Evolutionary conservation across 2,113 vertebrate species (phyloP).

Genomic region (Eurystomus gularis): DNA sequence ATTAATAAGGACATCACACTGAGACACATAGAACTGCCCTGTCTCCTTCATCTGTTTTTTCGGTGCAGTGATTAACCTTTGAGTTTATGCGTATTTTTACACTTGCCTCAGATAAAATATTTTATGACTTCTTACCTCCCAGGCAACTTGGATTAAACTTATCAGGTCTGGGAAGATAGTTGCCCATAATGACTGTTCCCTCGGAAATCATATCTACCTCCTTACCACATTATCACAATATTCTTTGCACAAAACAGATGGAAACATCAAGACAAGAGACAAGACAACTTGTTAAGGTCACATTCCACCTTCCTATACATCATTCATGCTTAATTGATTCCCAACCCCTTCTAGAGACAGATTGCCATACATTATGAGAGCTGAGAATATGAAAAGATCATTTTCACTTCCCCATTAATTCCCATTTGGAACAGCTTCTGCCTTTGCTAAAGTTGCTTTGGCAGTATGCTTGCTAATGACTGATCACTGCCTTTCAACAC

Average conservation of each 20-base stretch:
- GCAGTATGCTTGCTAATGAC: conserved; percentile 65
- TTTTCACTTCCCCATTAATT: conserved; percentile 73
- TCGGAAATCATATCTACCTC: conserved; percentile 65
- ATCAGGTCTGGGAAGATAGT: conserved; percentile 68
- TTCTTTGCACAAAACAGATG: conserved; percentile 68
- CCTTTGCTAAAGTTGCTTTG: conserved; percentile 66
- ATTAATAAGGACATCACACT: conserved; percentile 75
- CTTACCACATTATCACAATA: conserved; percentile 52
- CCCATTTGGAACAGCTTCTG: conserved; percentile 67
- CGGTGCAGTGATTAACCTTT: conserved; percentile 82
- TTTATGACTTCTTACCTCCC: conserved; percentile 79
- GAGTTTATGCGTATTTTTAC: conserved; percentile 81
- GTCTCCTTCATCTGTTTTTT: conserved; percentile 78
- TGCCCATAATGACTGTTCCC: conserved; percentile 63
- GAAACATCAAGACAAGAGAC: conserved; percentile 68
- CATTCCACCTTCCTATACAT: conserved; percentile 62
- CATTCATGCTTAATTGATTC: conserved; percentile 76
- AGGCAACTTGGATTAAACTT: conserved; percentile 81
- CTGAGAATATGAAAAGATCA: conserved; percentile 70
- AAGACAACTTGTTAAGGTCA: conserved; percentile 77
- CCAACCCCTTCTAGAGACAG: conserved; percentile 57
- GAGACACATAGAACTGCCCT: conserved; percentile 73
- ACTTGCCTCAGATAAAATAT: conserved; percentile 78
- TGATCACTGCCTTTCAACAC: conserved; percentile 49
- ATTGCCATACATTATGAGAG: conserved; percentile 57